Conservation (phyloP, 1,140 invertebrate species). For the Parasteatoda tepidariorum region DNA sequence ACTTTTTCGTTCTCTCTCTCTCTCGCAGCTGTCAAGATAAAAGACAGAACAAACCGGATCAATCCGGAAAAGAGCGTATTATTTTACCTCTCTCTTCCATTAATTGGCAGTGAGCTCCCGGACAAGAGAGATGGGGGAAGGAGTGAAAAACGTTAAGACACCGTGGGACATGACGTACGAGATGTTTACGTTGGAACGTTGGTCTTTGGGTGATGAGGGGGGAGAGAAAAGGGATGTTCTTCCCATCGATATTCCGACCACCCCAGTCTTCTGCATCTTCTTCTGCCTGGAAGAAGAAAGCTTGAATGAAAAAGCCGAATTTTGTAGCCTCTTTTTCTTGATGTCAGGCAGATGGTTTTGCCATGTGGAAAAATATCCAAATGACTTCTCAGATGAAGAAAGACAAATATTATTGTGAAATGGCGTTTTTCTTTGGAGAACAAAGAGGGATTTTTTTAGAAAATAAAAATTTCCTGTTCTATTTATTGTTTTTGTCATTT, state of each 20-base stretch:
- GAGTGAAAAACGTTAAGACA: constrained; percentile 28
- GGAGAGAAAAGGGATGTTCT: neutral
- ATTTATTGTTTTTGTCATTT: too few species aligned
- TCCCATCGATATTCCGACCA: constrained; percentile 24
- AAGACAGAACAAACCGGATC: constrained; percentile 37
- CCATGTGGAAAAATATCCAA: too few species aligned
- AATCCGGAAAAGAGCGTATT: constrained; percentile 42
- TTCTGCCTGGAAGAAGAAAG: too few species aligned
- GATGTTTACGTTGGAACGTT: constrained; percentile 50
- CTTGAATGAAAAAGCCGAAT: too few species aligned
- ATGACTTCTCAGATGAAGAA: neutral
- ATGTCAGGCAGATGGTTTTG: too few species aligned
- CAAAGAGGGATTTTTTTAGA: too few species aligned
- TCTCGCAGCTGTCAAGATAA: constrained; percentile 26
- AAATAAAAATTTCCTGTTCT: too few species aligned
- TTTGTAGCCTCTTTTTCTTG: too few species aligned
- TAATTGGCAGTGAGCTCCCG: constrained; percentile 45
- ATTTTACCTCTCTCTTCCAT: constrained; percentile 41
- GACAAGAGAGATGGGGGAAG: neutral
- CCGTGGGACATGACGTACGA: constrained; percentile 36
- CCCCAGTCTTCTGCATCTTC: neutral
- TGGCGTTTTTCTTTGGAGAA: too few species aligned
- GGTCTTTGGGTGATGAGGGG: neutral
- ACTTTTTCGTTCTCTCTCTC: neutral
- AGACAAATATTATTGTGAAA: neutral